These are phyloP conservation scores for Nesoenas mayeri DNA, from an alignment of 2,113 vertebrate species.

Conservation along the genomic window DNA sequence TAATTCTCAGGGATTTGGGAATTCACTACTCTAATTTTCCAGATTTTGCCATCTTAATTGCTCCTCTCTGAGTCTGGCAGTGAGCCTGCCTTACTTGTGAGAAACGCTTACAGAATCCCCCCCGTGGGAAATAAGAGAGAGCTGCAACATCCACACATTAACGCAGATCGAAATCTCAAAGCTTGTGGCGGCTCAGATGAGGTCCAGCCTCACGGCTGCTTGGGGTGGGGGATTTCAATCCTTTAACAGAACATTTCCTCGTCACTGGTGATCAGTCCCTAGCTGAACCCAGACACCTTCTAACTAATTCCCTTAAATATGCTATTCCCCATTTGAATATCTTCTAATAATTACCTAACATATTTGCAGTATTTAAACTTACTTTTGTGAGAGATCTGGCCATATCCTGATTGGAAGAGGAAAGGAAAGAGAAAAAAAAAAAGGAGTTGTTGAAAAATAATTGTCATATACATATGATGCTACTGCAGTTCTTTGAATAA, in stretches of 20 bases:
- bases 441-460: not conserved
- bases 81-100: not conserved
- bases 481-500: not conserved
- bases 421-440: not conserved
- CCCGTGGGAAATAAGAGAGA: conserved; percentile 46
- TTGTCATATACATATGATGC: not conserved
- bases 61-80: conserved; percentile 1
- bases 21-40: conserved; percentile 18
- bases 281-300: not conserved
- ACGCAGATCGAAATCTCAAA: not conserved
- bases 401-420: conserved; percentile 77
- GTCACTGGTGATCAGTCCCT: not conserved
- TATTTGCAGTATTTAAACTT: conserved; percentile 72
- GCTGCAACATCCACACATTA: conserved; percentile 39
- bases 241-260: not conserved
- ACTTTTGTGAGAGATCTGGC: conserved; percentile 94
- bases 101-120: not conserved
- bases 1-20: not conserved
- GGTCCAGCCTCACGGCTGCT: not conserved
- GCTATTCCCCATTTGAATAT: not conserved
- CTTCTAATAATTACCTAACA: not conserved
- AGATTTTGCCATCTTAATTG: conserved; percentile 32
- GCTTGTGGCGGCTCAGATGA: not conserved
- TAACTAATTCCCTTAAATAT: not conserved
- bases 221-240: not conserved